Conservation (phyloP, 2,113 vertebrate species). For the Prolemur simus region DNA sequence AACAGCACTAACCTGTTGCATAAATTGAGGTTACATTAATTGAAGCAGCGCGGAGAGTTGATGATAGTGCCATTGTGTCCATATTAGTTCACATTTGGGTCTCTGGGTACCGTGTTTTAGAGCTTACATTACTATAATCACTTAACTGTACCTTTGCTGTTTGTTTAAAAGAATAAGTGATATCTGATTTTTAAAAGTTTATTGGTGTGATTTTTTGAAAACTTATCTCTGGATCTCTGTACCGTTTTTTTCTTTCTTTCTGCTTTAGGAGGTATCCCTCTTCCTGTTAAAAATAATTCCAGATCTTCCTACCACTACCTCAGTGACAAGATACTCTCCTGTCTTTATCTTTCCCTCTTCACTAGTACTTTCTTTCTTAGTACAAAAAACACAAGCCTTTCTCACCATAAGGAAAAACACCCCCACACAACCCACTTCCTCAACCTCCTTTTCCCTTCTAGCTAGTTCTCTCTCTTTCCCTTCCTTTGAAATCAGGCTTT, state of each 20-base stretch:
- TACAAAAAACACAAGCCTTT: neutral
- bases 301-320: neutral
- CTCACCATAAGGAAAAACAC: neutral
- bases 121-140: neutral
- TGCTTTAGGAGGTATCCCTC: neutral
- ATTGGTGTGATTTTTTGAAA: neutral
- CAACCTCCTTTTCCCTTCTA: neutral
- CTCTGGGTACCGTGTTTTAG: neutral
- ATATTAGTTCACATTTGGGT: neutral
- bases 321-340: neutral
- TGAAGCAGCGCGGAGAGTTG: neutral
- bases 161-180: neutral
- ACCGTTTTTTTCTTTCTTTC: neutral
- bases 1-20: neutral
- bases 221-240: neutral
- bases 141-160: neutral
- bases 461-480: neutral
- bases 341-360: neutral
- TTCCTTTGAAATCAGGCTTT: neutral
- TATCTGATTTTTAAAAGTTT: conserved; percentile 25
- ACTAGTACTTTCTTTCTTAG: neutral
- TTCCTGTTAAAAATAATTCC: neutral
- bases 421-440: neutral
- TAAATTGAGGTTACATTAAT: neutral
- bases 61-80: neutral